Evolutionary conservation across 1,140 invertebrate species (phyloP), one percentile per base, ranked within the genome.

Genomic region (Metopolophium dirhodum): DNA sequence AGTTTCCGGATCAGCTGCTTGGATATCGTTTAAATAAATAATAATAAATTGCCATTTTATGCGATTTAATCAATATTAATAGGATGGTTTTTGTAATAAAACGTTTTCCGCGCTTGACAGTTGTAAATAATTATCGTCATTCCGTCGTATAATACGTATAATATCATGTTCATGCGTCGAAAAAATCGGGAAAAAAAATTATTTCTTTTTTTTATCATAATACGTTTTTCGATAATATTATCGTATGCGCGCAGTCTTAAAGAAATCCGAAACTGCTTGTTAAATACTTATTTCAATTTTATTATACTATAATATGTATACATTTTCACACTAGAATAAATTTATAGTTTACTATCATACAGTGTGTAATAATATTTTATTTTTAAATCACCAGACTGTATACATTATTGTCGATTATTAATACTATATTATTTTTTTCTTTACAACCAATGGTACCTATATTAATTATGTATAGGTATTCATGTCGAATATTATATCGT

Each of bases 221-320:
- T 77, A 77, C 14, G 61, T n/a, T n/a, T 68, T 77, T 77, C 61
- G 61, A 77, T 77, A 77, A 77, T 77, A 77, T 77, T 77, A n/a
- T 77, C n/a, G 14, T 30, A n/a, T n/a, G n/a, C 14, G n/a, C 14
- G 14, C 6, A 14, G 61, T n/a, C 61, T 77, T n/a, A 18, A 77
- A 77, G 30, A 77, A 77, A 77, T 77, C 61, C n/a, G 61, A 77
- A 77, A 77, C 61, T 77, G 11, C 61, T n/a, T 14, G 61, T 77
- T n/a, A 77, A 77, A 77, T 77, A 77, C 61, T 77, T n/a, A 77
- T 77, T 77, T 77, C 14, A 77, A 77, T n/a, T 35, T 77, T 77
- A 77, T 77, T 77, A 20, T 18, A 54, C 14, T 77, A 77, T 77
- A 77, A 77, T n/a, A n/a, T 68, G 11, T 30, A 68, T 68, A 68